Evolutionary conservation across 2,888 invertebrate species (phyloP), one percentile per base, ranked within the genome.

Genomic region (Troglohyphantes excavatus): DNA sequence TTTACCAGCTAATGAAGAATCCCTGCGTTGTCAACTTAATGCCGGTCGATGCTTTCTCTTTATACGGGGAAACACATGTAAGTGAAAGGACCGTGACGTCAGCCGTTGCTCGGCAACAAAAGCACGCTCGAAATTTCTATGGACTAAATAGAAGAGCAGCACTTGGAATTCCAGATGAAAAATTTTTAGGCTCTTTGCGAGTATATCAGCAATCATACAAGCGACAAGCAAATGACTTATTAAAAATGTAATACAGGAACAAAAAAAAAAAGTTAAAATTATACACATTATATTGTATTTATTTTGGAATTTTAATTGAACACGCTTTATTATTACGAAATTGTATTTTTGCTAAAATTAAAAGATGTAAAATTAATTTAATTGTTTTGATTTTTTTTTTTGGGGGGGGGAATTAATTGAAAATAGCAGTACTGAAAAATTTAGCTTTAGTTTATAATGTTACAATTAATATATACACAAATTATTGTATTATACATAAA

Each of bases 51-150:
- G 91, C 70, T 91, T 90, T 89, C 84, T 86, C 90, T 85, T 90
- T 73, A 90, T 91, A 91, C 91, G 91, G 91, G 91, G 91, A 89
- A 79, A 91, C 90, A 90, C 81, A 90, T 86, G 90, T 91, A 86
- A 85, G 70, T 33, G 85, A 90, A 91, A 76, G 90, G 83, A 81
- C 83, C 76, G 81, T 91, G 91, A 91, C 91, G 91, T 91, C 90
- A 91, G 46, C 84, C 84, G 88, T 91, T 91, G 91, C 91, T 81
- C 67, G 63, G 91, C 81, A 75, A 91, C 91, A 88, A 84, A 65
- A 76, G 72, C 75, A 83, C 83, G 87, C 90, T 87, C 82, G 81
- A 70, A 75, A 82, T 84, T 68, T 72, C 76, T 67, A 68, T 76
- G 67, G 85, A 76, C 85, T 76, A 85, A 83, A 82, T 82, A 39